These are phyloP conservation scores for Drosophila lowei DNA, from an alignment of 1,140 invertebrate species.

Conservation along the genomic window DNA sequence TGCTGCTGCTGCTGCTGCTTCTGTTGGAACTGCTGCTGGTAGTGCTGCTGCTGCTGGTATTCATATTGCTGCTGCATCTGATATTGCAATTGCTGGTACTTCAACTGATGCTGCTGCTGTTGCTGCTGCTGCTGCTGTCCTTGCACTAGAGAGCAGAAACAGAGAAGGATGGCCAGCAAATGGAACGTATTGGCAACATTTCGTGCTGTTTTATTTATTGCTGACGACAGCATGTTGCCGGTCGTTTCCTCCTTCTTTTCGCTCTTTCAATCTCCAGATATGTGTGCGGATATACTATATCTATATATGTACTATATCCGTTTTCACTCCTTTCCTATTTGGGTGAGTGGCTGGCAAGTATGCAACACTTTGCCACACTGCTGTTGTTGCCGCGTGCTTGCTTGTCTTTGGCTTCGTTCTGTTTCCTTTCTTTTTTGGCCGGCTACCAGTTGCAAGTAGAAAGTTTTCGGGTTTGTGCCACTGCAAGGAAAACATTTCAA, in stretches of 20 bases:
- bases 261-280: neutral
- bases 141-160: slow-evolving; percentile 64
- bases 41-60: slow-evolving; percentile 73
- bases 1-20: slow-evolving; percentile 55
- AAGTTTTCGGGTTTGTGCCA: slow-evolving; percentile 29
- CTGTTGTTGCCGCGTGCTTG: slow-evolving; percentile 13
- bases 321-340: slow-evolving; percentile 10
- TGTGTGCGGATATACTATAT: slow-evolving; percentile 26
- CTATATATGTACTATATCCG: slow-evolving; percentile 1
- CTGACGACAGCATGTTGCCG: slow-evolving; percentile 61
- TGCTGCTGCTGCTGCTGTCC: slow-evolving; percentile 51
- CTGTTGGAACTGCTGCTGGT: slow-evolving; percentile 67
- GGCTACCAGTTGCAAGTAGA: slow-evolving; percentile 43
- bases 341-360: slow-evolving; percentile 43
- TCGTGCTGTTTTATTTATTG: slow-evolving; percentile 61
- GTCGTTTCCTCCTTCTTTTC: slow-evolving; percentile 1
- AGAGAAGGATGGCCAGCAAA: slow-evolving; percentile 63
- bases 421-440: neutral
- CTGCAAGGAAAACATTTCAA: slow-evolving; percentile 60
- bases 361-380: slow-evolving; percentile 48
- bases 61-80: slow-evolving; percentile 78
- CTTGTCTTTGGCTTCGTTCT: slow-evolving; percentile 26
- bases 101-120: slow-evolving; percentile 57
- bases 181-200: slow-evolving; percentile 64
- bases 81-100: slow-evolving; percentile 75